These are phyloP conservation scores for Dinomys branickii DNA, from an alignment of 2,113 vertebrate genomes.

Conservation along the genomic window DNA sequence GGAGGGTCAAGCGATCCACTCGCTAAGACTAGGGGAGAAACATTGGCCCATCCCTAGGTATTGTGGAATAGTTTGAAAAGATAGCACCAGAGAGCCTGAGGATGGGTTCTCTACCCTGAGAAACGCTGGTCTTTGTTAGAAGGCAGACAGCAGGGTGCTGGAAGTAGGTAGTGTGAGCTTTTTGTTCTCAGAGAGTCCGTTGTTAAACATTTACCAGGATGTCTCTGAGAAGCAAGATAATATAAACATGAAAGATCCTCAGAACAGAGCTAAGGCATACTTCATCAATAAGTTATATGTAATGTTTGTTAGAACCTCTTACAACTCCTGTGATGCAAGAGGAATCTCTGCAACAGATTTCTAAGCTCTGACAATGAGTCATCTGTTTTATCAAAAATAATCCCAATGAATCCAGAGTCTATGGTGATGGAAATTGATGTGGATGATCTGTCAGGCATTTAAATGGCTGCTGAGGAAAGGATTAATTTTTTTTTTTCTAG, in stretches of 20 bases:
- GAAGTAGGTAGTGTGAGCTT: background rate
- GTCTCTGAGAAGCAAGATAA: background rate
- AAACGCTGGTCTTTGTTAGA: background rate
- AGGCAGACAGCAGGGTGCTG: background rate
- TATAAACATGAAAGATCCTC: background rate
- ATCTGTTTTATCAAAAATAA: background rate
- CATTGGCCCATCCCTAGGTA: too few relatives aligned
- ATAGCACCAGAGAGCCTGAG: background rate
- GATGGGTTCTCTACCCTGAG: background rate
- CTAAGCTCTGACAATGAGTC: background rate
- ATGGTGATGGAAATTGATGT: background rate
- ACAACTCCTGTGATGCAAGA: background rate
- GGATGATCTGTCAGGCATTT: background rate
- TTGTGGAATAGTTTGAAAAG: background rate
- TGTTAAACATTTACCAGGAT: background rate
- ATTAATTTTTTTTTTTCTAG: background rate
- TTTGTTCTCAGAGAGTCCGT: background rate
- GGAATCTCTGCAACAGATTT: background rate
- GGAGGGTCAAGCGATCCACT: background rate
- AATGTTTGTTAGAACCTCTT: background rate
- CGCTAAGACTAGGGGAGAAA: background rate
- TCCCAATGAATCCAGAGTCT: background rate
- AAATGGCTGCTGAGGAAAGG: background rate
- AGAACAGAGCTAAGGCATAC: background rate
- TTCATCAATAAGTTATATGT: background rate